Percentiles rank a stretch among this genome's conserved stretches.
Conservation (phyloP, 2,113 vertebrate species). For the Brachyistius frenatus region DNA sequence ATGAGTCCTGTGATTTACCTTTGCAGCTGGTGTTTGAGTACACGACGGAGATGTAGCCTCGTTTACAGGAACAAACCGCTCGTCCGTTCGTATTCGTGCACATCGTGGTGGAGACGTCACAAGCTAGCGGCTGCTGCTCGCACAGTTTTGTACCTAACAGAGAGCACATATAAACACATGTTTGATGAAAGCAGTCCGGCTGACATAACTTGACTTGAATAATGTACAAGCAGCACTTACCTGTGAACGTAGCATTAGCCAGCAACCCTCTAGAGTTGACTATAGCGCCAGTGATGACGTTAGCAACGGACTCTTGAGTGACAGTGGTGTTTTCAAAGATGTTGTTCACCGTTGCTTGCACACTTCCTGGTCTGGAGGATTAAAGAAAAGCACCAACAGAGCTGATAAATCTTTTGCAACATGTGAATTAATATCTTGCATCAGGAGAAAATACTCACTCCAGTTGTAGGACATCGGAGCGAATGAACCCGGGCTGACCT, state of each 20-base stretch:
- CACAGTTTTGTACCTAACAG: slow-evolving; percentile 69
- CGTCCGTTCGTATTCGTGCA: slow-evolving; percentile 31
- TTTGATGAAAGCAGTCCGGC: no score
- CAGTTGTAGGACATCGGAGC: slow-evolving; percentile 70
- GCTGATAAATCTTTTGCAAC: neutral
- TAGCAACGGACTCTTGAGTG: slow-evolving; percentile 12
- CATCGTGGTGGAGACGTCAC: slow-evolving; percentile 53
- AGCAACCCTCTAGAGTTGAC: neutral
- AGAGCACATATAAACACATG: neutral
- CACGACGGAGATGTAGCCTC: slow-evolving; percentile 46
- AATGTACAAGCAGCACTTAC: slow-evolving; percentile 27
- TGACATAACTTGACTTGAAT: no score
- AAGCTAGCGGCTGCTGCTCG: slow-evolving; percentile 14
- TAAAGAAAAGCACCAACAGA: slow-evolving; percentile 4
- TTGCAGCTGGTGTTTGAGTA: slow-evolving; percentile 71
- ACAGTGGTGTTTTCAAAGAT: slow-evolving; percentile 58
- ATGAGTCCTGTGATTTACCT: slow-evolving; percentile 60
- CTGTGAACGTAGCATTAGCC: neutral
- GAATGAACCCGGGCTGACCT: slow-evolving; percentile 53
- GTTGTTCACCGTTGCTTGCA: slow-evolving; percentile 78
- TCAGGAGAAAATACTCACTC: slow-evolving; percentile 64
- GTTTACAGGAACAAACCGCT: slow-evolving; percentile 64
- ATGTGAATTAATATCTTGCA: neutral
- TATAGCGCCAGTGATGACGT: slow-evolving; percentile 33
- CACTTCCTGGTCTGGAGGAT: slow-evolving; percentile 78